Evolutionary conservation across 2,888 invertebrate genomes (phyloP).

Genomic region (Nomada goodeniana): DNA sequence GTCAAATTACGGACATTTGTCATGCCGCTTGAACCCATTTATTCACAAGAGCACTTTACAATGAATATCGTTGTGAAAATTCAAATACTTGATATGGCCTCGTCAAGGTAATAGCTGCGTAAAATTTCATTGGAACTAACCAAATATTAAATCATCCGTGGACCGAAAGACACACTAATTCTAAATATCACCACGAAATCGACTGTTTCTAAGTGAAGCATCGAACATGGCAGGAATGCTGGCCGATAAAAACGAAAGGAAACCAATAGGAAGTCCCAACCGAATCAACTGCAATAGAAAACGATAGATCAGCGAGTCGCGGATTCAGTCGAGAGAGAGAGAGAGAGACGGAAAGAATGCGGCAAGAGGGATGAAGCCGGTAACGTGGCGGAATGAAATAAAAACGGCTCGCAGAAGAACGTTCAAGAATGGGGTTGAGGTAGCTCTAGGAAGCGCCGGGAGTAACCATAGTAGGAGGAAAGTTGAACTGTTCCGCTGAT

Average conservation of each 20-base stretch:
- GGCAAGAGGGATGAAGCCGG: background rate
- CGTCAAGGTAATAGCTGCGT: no score
- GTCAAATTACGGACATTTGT: no score
- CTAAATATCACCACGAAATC: no score
- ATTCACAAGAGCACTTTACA: no score
- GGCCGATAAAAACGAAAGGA: background rate
- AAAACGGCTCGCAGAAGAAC: background rate
- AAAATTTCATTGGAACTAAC: no score
- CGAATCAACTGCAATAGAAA: background rate
- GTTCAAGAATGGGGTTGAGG: conserved; percentile 30
- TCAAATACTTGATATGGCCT: no score
- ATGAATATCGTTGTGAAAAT: no score
- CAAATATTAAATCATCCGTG: no score
- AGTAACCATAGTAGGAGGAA: conserved; percentile 9
- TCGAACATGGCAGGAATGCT: no score
- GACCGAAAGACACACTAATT: no score
- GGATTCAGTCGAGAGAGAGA: background rate
- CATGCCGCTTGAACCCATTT: no score
- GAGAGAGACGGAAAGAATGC: conserved; percentile 7
- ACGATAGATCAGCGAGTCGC: background rate
- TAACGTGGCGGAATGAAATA: conserved; percentile 3
- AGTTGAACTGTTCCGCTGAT: conserved; percentile 80
- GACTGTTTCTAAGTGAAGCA: no score
- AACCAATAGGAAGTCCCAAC: background rate
- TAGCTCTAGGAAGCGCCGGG: conserved; percentile 10